These are phyloP conservation scores for Melanaphis sacchari DNA, from an alignment of 1,140 invertebrate genomes.

Conservation along the genomic window DNA sequence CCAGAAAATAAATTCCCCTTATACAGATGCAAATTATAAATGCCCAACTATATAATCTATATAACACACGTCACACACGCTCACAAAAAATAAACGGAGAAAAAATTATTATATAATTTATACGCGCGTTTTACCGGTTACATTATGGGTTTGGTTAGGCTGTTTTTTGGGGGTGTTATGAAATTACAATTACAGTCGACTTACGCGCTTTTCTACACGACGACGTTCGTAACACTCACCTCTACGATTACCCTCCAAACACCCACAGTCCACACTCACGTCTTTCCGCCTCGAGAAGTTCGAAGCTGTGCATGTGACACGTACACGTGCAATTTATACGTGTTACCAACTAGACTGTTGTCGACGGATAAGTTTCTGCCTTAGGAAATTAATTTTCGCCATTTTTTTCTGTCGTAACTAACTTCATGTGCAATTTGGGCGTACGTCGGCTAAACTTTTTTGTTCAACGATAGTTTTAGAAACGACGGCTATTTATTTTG, in stretches of 20 bases:
- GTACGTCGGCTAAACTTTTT: slow-evolving; percentile 29
- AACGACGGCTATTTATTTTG: neutral
- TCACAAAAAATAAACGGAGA: too few species aligned
- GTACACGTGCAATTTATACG: slow-evolving; percentile 56
- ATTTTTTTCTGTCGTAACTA: slow-evolving; percentile 43
- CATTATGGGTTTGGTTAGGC: neutral
- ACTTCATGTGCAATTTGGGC: slow-evolving; percentile 32
- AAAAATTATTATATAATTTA: slow-evolving; percentile 1
- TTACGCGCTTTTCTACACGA: slow-evolving; percentile 17
- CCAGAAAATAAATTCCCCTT: neutral
- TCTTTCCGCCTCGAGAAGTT: slow-evolving; percentile 13
- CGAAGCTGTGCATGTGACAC: slow-evolving; percentile 52
- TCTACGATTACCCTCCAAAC: neutral
- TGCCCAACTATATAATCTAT: neutral
- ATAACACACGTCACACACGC: neutral
- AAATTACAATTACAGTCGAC: slow-evolving; percentile 52
- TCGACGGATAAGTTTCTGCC: slow-evolving; percentile 48
- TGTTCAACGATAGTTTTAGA: slow-evolving; percentile 23
- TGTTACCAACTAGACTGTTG: slow-evolving; percentile 43
- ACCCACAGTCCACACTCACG: neutral
- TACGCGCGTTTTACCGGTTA: neutral
- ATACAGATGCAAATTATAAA: neutral
- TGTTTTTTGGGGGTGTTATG: slow-evolving; percentile 28
- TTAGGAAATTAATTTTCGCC: slow-evolving; percentile 47
- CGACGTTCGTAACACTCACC: neutral